A percentile compares a stretch with the other conserved stretches of the same genome.
Evolutionary conservation across 2,113 vertebrate genomes (phyloP).

Genomic region (Alces alces): DNA sequence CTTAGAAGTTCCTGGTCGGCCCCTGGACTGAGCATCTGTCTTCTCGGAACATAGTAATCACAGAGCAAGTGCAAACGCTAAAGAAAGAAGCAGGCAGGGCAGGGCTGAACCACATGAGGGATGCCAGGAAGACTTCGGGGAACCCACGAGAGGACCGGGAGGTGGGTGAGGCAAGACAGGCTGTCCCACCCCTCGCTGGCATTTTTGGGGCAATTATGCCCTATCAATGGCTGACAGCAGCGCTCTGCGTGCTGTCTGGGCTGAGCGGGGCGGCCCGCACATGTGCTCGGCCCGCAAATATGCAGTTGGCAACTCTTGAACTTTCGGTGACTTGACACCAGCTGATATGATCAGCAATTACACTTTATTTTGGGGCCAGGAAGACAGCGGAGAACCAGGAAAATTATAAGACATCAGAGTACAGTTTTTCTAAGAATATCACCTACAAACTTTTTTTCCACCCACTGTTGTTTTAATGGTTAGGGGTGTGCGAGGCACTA

Average conservation of each 20-base stretch:
- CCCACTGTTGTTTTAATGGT: slow-evolving; percentile 61
- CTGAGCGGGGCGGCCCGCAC: not conserved
- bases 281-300: slow-evolving; percentile 59
- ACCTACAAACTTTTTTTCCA: slow-evolving; percentile 55
- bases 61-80: slow-evolving; percentile 18
- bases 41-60: not conserved
- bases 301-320: slow-evolving; percentile 68
- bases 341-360: slow-evolving; percentile 75
- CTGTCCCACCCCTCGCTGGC: slow-evolving; percentile 14
- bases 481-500: slow-evolving; percentile 36
- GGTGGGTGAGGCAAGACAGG: slow-evolving; percentile 36
- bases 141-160: not conserved
- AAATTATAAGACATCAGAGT: slow-evolving; percentile 77
- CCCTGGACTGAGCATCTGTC: not conserved
- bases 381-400: slow-evolving; percentile 29
- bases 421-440: slow-evolving; percentile 74
- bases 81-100: slow-evolving; percentile 49
- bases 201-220: slow-evolving; percentile 28
- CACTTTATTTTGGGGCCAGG: slow-evolving; percentile 75
- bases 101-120: not conserved
- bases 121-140: not conserved
- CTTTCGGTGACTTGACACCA: slow-evolving; percentile 63
- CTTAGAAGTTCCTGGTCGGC: not conserved
- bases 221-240: slow-evolving; percentile 42
- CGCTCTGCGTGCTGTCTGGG: not conserved